These are phyloP conservation scores for Stenoptilia bipunctidactyla DNA, from an alignment of 2,888 invertebrate genomes.

Conservation along the genomic window DNA sequence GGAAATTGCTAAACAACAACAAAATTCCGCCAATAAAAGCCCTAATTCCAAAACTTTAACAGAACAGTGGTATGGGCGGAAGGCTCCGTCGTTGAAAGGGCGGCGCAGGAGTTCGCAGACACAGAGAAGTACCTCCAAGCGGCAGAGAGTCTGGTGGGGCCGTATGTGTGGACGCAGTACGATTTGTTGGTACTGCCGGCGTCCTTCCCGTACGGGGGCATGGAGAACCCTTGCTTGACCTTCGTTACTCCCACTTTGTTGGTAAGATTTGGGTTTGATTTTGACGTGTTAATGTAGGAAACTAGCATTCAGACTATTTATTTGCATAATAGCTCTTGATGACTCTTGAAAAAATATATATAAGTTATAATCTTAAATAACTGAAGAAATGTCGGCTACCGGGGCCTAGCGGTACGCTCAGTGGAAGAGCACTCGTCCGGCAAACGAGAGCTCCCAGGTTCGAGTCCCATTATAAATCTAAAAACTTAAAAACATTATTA, in stretches of 20 bases:
- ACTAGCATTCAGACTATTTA: neutral
- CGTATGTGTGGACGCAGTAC: constrained; percentile 92
- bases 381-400: no score
- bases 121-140: constrained; percentile 85
- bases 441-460: no score
- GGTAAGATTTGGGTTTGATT: constrained; percentile 53
- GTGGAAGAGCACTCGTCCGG: no score
- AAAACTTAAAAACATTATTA: no score
- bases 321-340: neutral
- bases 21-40: no score
- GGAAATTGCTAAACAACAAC: no score
- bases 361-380: no score
- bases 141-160: constrained; percentile 88
- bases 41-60: constrained; percentile 8
- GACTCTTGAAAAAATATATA: no score
- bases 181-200: constrained; percentile 92
- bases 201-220: constrained; percentile 95
- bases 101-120: constrained; percentile 90
- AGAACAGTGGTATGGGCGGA: constrained; percentile 93
- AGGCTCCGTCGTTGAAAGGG: constrained; percentile 82
- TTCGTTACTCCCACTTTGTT: constrained; percentile 94
- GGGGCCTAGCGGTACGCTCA: no score
- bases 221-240: constrained; percentile 97
- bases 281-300: neutral
- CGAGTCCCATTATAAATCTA: no score